Evolutionary conservation across 2,888 invertebrate genomes (phyloP).

Genomic region (Chrysolina americana): DNA sequence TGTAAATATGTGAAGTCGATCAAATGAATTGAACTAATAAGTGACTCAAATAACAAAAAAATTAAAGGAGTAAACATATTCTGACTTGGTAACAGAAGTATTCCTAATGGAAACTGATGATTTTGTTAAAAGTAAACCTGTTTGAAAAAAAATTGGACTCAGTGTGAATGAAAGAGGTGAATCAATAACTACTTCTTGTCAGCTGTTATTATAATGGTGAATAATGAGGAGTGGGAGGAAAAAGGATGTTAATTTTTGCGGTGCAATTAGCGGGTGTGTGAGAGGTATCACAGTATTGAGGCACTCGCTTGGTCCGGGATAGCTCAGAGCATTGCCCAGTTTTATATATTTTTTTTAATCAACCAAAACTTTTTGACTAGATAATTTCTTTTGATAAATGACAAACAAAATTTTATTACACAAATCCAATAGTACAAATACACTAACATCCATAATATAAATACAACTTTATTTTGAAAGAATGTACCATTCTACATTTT

Average conservation of each 20-base stretch:
- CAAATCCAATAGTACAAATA: slow-evolving; percentile 43
- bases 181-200: slow-evolving; percentile 36
- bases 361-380: slow-evolving; percentile 64
- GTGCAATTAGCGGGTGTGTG: slow-evolving; percentile 64
- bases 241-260: slow-evolving; percentile 57
- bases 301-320: slow-evolving; percentile 69
- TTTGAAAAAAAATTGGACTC: neutral
- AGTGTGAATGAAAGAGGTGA: slow-evolving; percentile 31
- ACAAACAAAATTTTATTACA: slow-evolving; percentile 35
- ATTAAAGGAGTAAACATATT: no score
- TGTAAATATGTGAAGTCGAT: no score
- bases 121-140: no score
- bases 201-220: slow-evolving; percentile 37
- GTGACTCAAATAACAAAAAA: no score
- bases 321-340: slow-evolving; percentile 62
- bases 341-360: slow-evolving; percentile 51
- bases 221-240: slow-evolving; percentile 43
- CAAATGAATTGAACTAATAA: no score
- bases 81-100: no score
- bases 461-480: slow-evolving; percentile 27
- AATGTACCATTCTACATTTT: slow-evolving; percentile 26
- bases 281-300: slow-evolving; percentile 69
- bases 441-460: slow-evolving; percentile 29
- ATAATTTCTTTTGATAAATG: slow-evolving; percentile 49
- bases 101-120: no score